Evolutionary conservation across 2,113 vertebrate genomes (phyloP).

Genomic region (Tyrannus savana): DNA sequence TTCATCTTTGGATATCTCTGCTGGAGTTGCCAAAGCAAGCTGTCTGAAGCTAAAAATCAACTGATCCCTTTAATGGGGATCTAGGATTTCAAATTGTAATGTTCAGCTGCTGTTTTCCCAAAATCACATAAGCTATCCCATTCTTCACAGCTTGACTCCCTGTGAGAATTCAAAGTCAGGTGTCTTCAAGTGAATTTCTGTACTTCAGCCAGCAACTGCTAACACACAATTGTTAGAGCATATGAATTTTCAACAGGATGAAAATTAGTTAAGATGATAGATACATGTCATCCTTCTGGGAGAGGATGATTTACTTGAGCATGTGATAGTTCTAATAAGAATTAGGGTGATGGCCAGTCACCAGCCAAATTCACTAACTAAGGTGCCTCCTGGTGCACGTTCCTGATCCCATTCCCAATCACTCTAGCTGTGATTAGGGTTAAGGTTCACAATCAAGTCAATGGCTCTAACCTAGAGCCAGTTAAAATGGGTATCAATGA

Average conservation of each 20-base stretch:
- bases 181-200: not conserved
- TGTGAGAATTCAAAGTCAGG: not conserved
- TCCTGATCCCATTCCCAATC: not conserved
- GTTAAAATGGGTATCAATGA: constrained; percentile 38
- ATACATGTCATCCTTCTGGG: not conserved
- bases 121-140: not conserved
- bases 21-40: not conserved
- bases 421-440: not conserved
- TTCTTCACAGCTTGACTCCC: not conserved
- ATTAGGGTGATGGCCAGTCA: not conserved
- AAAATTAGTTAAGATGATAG: not conserved
- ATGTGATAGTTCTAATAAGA: not conserved
- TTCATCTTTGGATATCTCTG: not conserved
- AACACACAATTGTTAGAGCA: not conserved
- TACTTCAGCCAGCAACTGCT: not conserved
- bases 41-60: not conserved
- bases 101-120: not conserved
- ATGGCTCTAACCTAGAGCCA: constrained; percentile 21
- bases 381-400: not conserved
- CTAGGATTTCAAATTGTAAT: not conserved
- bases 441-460: not conserved
- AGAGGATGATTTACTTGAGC: not conserved
- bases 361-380: not conserved
- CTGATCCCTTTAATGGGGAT: not conserved
- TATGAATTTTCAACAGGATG: not conserved